These are phyloP conservation scores for Chionomys nivalis DNA, from an alignment of 2,113 vertebrate genomes.

Conservation along the genomic window DNA sequence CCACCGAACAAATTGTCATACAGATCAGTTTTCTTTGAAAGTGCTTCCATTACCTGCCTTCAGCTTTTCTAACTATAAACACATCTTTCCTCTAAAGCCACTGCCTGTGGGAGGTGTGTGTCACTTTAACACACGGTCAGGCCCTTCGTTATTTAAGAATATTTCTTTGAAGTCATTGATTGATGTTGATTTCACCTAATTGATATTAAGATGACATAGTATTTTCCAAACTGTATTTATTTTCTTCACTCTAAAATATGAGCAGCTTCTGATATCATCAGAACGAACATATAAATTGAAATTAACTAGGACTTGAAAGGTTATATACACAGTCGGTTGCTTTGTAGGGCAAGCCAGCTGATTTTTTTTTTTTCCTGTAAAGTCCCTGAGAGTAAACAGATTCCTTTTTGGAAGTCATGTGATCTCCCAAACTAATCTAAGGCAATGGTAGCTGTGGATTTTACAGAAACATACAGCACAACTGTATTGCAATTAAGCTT, in stretches of 20 bases:
- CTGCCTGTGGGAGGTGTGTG: neutral
- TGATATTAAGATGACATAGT: neutral
- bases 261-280: neutral
- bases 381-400: no score
- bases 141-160: neutral
- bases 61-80: neutral
- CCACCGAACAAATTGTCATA: neutral
- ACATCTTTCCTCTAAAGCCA: neutral
- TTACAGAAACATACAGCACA: neutral
- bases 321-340: neutral
- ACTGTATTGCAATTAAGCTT: neutral
- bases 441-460: neutral
- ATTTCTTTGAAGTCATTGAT: neutral
- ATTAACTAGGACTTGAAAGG: neutral
- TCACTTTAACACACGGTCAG: neutral
- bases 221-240: neutral
- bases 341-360: fast-evolving
- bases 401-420: neutral
- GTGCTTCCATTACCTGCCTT: neutral
- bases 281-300: neutral
- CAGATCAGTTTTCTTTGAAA: neutral
- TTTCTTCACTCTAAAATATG: neutral
- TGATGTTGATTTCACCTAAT: neutral
- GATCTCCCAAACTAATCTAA: neutral
- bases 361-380: neutral